Evolutionary conservation across 1,140 invertebrate species (phyloP).

Genomic region (Polyergus mexicanus): DNA sequence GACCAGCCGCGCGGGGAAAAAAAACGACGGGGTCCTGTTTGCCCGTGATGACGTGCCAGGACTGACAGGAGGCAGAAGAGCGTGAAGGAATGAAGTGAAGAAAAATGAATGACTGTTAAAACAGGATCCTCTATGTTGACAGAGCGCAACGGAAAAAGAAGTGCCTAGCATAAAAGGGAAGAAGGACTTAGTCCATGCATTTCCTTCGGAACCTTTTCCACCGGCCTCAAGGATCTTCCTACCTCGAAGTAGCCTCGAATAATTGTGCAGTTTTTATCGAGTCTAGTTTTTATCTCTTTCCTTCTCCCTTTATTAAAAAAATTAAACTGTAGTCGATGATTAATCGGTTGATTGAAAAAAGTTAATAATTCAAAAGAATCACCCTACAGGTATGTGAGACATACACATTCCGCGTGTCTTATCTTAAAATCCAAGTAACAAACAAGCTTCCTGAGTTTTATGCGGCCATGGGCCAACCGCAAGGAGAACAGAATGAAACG

Average conservation of each 20-base stretch:
- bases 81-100: constrained; percentile 78
- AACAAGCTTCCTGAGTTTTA: constrained; percentile 77
- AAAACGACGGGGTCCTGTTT: constrained; percentile 69
- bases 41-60: constrained; percentile 73
- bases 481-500: constrained; percentile 59
- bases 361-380: constrained; percentile 20
- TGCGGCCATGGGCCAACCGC: constrained; percentile 51
- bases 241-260: background rate
- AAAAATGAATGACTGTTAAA: constrained; percentile 77
- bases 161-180: background rate
- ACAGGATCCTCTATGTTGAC: constrained; percentile 76
- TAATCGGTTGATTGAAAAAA: constrained; percentile 22
- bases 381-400: constrained; percentile 66
- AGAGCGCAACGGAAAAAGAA: constrained; percentile 69
- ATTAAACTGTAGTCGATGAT: constrained; percentile 12
- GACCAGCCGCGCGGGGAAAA: constrained; percentile 28
- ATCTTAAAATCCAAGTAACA: constrained; percentile 72
- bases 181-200: constrained; percentile 4
- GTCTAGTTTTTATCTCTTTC: background rate
- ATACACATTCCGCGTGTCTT: constrained; percentile 22
- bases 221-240: background rate
- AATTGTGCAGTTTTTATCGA: background rate
- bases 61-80: constrained; percentile 80
- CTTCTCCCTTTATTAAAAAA: background rate
- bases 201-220: constrained; percentile 12